Percentiles rank a stretch among this genome's conserved stretches.
Evolutionary conservation across 2,113 vertebrate species (phyloP).

Genomic region (Pygoscelis adeliae): DNA sequence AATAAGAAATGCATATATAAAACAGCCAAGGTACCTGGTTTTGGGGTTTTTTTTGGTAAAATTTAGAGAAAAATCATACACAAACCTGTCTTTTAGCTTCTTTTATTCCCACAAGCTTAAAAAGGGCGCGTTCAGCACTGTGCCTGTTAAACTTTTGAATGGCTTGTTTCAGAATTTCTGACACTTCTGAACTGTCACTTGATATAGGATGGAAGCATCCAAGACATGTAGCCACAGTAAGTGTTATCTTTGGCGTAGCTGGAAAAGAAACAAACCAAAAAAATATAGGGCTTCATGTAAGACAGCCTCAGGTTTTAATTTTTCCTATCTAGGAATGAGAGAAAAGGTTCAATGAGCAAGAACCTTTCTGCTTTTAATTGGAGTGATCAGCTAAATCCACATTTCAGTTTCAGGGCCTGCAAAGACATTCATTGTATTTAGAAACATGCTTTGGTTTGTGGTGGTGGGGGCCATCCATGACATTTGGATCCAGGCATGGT

Average conservation of each 20-base stretch:
- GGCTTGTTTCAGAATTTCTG: conserved; percentile 68
- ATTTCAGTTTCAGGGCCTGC: neutral
- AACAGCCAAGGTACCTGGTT: neutral
- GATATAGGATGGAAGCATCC: conserved; percentile 79
- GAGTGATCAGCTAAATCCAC: neutral
- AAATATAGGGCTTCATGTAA: neutral
- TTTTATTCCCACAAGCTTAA: conserved; percentile 65
- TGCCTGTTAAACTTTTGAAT: conserved; percentile 78
- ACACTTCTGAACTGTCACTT: conserved; percentile 60
- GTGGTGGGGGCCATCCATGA: neutral
- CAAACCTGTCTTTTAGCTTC: conserved; percentile 84
- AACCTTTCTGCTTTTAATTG: neutral
- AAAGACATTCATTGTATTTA: neutral
- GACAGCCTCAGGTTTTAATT: neutral
- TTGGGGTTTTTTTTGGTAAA: neutral
- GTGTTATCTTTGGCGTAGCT: conserved; percentile 27
- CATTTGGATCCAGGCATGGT: neutral
- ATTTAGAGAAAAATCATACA: neutral
- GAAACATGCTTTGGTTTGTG: neutral
- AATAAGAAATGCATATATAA: neutral
- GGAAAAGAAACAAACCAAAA: conserved; percentile 5
- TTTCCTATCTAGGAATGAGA: neutral
- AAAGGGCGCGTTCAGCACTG: conserved; percentile 69
- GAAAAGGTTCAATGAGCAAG: neutral
- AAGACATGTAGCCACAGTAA: conserved; percentile 48